Evolutionary conservation across 2,888 invertebrate genomes (phyloP), one percentile per base, ranked within the genome.

Genomic region (Epiblema foenella): DNA sequence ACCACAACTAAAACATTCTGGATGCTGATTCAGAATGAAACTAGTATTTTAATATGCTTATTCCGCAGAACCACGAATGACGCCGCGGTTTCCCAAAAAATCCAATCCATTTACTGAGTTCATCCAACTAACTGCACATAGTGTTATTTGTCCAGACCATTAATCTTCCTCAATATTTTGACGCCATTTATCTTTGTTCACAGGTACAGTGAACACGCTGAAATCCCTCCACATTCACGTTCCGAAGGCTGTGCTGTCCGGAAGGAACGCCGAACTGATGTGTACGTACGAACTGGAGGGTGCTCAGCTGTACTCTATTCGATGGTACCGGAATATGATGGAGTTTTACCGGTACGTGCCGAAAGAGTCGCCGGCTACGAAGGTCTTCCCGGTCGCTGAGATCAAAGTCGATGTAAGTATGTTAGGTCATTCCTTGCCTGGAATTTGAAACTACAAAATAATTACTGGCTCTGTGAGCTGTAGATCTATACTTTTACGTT

Each of bases 291-390:
- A 95, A 78, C 82, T 95, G 76, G 95, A 95, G 81, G 94, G 94
- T 0, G 95, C 95, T 0, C 94, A 95, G 57, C 92, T 97, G 8
- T 97, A 97, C 89, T 95, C 96, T 49, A 95, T 97, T 82, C 95
- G 96, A 85, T 97, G 97, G 97, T 96, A 96, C 86, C 91, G 95
- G 72, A 95, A 96, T 73, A 95, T 95, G 85, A 94, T 95, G 69
- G 97, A 97, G 87, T 97, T 97, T 90, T 97, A 96, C 86, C 94
- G 96, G 77, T 97, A 94, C 81, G 95, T 96, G 70, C 96, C 96
- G 4, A 96, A 96, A 78, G 96, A 96, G 78, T 94, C 95, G 5
- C 96, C 96, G 0, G 95, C 96, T 0, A 96, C 96, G 0, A 95
- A 95, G 77, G 95, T 95, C 49, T 97, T 96, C 82, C 94, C 95